These are phyloP conservation scores for Eumaeus atala DNA, from an alignment of 1,140 invertebrate species.

Conservation along the genomic window DNA sequence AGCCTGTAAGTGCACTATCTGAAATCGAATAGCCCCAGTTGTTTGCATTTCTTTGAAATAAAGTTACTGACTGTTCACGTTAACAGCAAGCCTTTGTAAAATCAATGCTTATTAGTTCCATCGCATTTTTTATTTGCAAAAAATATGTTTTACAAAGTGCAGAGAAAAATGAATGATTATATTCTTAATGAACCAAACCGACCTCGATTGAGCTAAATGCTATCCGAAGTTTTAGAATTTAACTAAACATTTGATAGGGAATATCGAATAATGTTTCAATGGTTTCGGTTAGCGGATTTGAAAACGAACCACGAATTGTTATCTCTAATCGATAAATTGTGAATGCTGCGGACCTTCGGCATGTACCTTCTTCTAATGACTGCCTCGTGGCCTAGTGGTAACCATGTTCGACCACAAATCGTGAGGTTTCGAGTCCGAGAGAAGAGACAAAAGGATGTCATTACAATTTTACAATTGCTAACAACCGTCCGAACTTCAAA, in stretches of 20 bases:
- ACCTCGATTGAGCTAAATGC: neutral
- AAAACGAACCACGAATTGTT: neutral
- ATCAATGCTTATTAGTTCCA: neutral
- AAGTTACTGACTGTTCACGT: neutral
- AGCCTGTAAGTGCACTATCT: too few species aligned
- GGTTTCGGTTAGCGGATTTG: neutral
- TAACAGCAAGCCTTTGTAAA: neutral
- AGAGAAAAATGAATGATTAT: neutral
- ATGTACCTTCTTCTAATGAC: neutral
- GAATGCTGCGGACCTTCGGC: neutral
- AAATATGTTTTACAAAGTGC: neutral
- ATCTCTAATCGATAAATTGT: neutral
- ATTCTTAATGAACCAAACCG: neutral
- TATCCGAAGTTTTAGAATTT: neutral
- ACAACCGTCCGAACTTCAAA: too few species aligned
- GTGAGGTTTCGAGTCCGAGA: neutral
- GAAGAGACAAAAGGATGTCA: too few species aligned
- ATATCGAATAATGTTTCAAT: neutral
- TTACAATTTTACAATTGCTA: too few species aligned
- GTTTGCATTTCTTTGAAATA: too few species aligned
- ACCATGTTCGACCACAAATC: neutral
- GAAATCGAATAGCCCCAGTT: too few species aligned
- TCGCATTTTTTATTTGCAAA: neutral
- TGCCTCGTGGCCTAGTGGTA: neutral
- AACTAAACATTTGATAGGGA: conserved; percentile 2